Evolutionary conservation across 2,113 vertebrate species (phyloP).

Genomic region (Sylvietta virens): DNA sequence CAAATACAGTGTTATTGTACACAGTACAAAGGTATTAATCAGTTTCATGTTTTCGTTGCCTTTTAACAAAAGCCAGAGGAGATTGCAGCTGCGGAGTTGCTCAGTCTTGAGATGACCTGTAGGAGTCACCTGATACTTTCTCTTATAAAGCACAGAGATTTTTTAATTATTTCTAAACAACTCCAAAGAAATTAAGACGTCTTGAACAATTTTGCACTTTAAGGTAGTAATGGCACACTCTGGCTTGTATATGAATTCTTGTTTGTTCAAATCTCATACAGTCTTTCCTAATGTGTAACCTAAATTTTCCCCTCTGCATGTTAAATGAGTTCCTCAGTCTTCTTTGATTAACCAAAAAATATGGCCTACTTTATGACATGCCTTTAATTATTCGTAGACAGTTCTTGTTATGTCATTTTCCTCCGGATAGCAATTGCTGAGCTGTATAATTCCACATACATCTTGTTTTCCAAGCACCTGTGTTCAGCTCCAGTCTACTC

Average conservation of each 20-base stretch:
- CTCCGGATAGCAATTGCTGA: background rate
- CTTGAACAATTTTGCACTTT: background rate
- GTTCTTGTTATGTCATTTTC: conserved; percentile 22
- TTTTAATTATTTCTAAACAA: background rate
- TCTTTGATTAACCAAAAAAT: conserved; percentile 46
- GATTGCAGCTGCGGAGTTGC: background rate
- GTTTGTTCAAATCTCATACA: background rate
- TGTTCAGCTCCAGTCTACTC: background rate
- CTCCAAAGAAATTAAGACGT: background rate
- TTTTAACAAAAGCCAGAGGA: background rate
- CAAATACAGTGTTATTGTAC: background rate
- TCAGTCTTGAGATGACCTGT: conserved; percentile 25
- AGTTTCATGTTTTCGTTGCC: background rate
- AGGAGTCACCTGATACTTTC: background rate
- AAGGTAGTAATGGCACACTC: background rate
- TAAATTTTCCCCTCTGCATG: background rate
- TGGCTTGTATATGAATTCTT: background rate
- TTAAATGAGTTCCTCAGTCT: background rate
- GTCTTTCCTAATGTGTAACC: background rate
- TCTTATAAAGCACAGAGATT: background rate
- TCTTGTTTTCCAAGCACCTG: background rate
- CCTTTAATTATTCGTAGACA: conserved; percentile 49
- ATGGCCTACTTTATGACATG: conserved; percentile 28
- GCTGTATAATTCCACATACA: background rate
- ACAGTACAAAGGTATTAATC: background rate